Percentiles rank a stretch among this genome's conserved stretches.
Evolutionary conservation across 2,888 invertebrate species (phyloP).

Genomic region (Dolichopus griseipennis): DNA sequence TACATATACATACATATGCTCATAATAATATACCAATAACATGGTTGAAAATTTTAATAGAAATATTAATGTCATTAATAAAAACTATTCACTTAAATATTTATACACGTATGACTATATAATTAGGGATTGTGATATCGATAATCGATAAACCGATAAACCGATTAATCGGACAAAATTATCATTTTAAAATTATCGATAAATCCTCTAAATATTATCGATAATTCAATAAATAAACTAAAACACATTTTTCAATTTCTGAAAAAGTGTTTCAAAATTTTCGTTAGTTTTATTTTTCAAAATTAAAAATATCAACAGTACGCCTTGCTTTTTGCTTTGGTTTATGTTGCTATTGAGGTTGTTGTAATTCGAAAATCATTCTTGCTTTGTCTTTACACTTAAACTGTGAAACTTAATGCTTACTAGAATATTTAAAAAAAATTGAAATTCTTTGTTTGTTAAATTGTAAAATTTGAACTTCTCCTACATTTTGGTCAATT

Average conservation of each 20-base stretch:
- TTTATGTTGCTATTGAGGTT: slow-evolving; percentile 10
- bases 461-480: not conserved
- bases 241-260: not conserved
- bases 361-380: slow-evolving; percentile 7
- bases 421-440: not conserved
- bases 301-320: slow-evolving; percentile 5
- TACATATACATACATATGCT: too few species aligned
- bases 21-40: too few species aligned
- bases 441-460: not conserved
- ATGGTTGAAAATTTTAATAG: too few species aligned
- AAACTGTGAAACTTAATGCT: not conserved
- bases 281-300: slow-evolving; percentile 7
- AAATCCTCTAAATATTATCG: slow-evolving; percentile 4
- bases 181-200: too few species aligned
- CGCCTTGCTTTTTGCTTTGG: not conserved
- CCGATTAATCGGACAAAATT: slow-evolving; percentile 7
- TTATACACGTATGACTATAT: too few species aligned
- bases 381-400: slow-evolving; percentile 2
- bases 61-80: too few species aligned
- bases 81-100: too few species aligned
- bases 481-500: not conserved
- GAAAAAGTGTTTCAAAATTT: not conserved
- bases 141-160: slow-evolving; percentile 9
- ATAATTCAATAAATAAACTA: slow-evolving; percentile 5
- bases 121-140: not conserved